A percentile compares a stretch with the other conserved stretches of the same genome.
These are phyloP conservation scores for Troides oblongomaculatus DNA, from an alignment of 2,888 invertebrate species.

Conservation along the genomic window DNA sequence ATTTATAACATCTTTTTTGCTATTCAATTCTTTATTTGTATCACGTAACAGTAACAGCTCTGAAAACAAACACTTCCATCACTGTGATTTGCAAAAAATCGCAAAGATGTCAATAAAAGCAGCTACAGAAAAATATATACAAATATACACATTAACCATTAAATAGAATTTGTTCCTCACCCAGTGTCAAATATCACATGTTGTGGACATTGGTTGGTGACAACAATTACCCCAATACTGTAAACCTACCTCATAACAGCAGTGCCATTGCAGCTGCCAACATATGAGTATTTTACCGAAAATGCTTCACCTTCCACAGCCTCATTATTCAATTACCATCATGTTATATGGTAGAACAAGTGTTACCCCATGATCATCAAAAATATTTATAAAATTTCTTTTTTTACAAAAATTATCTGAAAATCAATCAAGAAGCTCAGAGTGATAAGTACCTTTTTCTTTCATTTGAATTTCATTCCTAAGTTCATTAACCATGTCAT, in stretches of 20 bases:
- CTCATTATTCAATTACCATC: no score
- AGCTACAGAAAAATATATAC: neutral
- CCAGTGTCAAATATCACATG: no score
- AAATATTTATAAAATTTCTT: neutral
- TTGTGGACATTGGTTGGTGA: no score
- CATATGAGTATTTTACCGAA: no score
- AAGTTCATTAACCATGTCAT: conserved; percentile 37
- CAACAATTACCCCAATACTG: no score
- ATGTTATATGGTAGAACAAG: no score
- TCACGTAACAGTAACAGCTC: conserved; percentile 15
- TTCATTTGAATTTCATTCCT: conserved; percentile 41
- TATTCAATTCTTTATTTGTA: conserved; percentile 13
- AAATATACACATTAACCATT: neutral
- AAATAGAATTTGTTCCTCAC: no score
- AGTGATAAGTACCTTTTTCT: conserved; percentile 34
- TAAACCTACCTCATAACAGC: no score
- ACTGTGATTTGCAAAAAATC: neutral
- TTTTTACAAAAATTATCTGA: neutral
- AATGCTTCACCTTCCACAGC: no score
- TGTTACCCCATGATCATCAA: no score
- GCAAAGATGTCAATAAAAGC: neutral
- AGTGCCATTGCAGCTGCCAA: no score
- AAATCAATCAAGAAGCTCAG: conserved; percentile 11
- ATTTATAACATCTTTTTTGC: conserved; percentile 11
- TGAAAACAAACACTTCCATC: neutral